A percentile compares a stretch with the other conserved stretches of the same genome.
Evolutionary conservation across 1,140 invertebrate genomes (phyloP).

Genomic region (Zaprionus davidi): DNA sequence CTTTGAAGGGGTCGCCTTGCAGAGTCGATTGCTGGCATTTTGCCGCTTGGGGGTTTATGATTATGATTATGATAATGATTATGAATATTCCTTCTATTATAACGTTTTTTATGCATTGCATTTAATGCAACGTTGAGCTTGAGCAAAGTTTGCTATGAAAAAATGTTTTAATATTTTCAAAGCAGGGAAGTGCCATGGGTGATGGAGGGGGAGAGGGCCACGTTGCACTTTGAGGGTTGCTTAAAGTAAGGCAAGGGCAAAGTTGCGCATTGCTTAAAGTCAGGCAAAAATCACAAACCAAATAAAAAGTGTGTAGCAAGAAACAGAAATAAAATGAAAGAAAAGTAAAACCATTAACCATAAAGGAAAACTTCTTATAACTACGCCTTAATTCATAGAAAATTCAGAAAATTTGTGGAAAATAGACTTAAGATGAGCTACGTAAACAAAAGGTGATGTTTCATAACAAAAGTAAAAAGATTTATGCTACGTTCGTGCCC

Average conservation of each 20-base stretch:
- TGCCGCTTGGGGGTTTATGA: slow-evolving; percentile 55
- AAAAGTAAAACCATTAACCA: slow-evolving; percentile 42
- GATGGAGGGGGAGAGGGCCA: not conserved
- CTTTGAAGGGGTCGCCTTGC: slow-evolving; percentile 46
- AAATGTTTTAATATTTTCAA: slow-evolving; percentile 24
- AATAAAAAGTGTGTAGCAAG: slow-evolving; percentile 32
- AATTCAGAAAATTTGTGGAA: slow-evolving; percentile 18
- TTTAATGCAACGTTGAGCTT: slow-evolving; percentile 67
- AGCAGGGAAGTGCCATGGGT: slow-evolving; percentile 4
- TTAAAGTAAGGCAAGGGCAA: slow-evolving; percentile 32
- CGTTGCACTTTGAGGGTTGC: not conserved
- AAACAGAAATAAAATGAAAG: not conserved
- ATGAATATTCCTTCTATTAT: slow-evolving; percentile 61
- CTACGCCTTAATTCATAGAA: not conserved
- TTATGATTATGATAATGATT: slow-evolving; percentile 64
- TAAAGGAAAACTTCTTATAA: slow-evolving; percentile 27
- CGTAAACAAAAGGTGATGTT: slow-evolving; percentile 12
- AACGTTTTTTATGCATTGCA: slow-evolving; percentile 49
- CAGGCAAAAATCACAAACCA: slow-evolving; percentile 20
- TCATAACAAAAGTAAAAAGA: not conserved
- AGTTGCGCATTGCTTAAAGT: slow-evolving; percentile 14
- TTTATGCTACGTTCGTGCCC: slow-evolving; percentile 5
- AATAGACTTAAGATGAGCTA: slow-evolving; percentile 28
- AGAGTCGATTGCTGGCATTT: slow-evolving; percentile 62
- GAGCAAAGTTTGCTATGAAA: slow-evolving; percentile 32